Base-by-base conservation (phyloP, 2,888 invertebrate species). In the Volucella bombylans region DNA sequence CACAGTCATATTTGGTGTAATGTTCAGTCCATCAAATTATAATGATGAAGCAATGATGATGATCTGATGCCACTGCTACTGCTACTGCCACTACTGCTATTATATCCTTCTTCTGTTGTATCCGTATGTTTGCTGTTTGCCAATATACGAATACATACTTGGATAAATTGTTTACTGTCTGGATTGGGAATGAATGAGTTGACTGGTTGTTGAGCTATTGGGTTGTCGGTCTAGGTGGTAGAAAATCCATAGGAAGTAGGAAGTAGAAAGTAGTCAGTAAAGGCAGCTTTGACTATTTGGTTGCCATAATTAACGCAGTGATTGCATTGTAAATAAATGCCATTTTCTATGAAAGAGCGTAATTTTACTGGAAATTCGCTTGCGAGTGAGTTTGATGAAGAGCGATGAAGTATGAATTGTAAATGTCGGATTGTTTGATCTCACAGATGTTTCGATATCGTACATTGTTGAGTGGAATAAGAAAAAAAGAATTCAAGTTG, bases 271-370 rank as follows among this genome's bases (percentile, higher is more conserved):
- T 23, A 23, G 2, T 23, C 23, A 23, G 23, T 23, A 3, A 23
- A 23, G 23, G 23, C 23, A 61, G 55, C 59, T 52, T 54, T 71
- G 65, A 67, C 80, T 72, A 71, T 72, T 81, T 81, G 81, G 85
- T 77, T 81, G 76, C 55, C 57, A 81, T 85, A 85, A 85, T 85
- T 85, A 81, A 85, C 76, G 81, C 81, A 41, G 64, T 85, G 85
- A 85, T 85, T 85, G 85, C 85, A 85, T 76, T 85, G 85, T 59
- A 85, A 85, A 85, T 85, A 85, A 81, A 81, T 81, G 80, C 76
- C 54, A 76, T 80, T 62, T 72, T 64, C 76, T 52, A 52, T 52
- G 62, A 23, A 71, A 72, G 76, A 47, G 57, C 50, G 62, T 65
- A 73, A 67, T 67, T 62, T 72, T 59, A 59, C 23, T 65, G 49